These are phyloP conservation scores for Mantis religiosa DNA, from an alignment of 2,888 invertebrate genomes.

Conservation along the genomic window DNA sequence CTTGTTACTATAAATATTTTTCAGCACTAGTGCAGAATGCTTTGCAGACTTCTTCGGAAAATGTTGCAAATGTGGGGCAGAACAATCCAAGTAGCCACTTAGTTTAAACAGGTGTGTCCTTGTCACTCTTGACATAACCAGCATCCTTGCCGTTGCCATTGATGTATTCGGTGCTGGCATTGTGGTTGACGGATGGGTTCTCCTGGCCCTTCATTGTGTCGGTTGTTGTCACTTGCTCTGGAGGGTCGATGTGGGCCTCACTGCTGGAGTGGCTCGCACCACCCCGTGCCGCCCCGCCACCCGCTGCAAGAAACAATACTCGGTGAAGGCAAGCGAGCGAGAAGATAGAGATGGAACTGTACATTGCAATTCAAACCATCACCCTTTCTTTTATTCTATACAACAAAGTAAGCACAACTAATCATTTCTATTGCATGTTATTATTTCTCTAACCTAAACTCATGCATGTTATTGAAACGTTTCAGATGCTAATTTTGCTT, in stretches of 20 bases:
- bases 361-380: background rate
- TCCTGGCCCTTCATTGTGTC: slow-evolving; percentile 32
- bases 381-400: background rate
- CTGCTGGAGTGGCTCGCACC: slow-evolving; percentile 28
- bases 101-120: slow-evolving; percentile 56
- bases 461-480: background rate
- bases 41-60: background rate
- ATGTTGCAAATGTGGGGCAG: background rate
- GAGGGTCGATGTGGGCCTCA: slow-evolving; percentile 30
- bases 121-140: slow-evolving; percentile 48
- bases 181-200: slow-evolving; percentile 47
- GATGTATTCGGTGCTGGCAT: slow-evolving; percentile 56
- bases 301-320: slow-evolving; percentile 29
- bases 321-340: slow-evolving; percentile 24
- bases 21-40: background rate
- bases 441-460: background rate
- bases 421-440: background rate
- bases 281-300: slow-evolving; percentile 19
- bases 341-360: background rate
- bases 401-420: background rate
- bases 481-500: background rate
- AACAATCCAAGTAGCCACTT: background rate
- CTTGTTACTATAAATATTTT: background rate
- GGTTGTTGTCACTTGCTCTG: background rate
- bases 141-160: slow-evolving; percentile 54